Base-by-base conservation (phyloP, 2,113 vertebrate species). In the Nansenia antarctica region DNA sequence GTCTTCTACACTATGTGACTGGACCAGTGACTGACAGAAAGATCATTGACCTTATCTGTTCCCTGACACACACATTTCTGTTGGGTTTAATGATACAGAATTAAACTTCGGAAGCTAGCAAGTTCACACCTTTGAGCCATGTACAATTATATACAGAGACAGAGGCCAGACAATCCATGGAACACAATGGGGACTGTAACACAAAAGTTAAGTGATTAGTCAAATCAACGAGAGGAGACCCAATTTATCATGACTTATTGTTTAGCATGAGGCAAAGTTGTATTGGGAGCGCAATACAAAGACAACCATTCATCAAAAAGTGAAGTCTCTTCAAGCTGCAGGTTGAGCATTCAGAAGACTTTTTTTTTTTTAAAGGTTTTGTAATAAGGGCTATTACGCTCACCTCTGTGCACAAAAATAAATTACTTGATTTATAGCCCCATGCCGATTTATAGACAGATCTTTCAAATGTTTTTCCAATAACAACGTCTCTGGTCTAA, bases 301-400 rank as follows among this genome's bases (percentile, higher is more conserved):
- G 83, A 86, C 84, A 85, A 69, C 74, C 84, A 90, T 90, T 90
- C 79, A 89, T 90, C 85, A 89, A 66, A 76, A 65, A 47, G 14
- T 73, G 77, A 71, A 81, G 62, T 82, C 76, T 55, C 53, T 81
- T 82, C 8, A 72, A 80, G 62, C 63, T 70, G 69, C 66, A 65
- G 73, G 59, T 72, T 37, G 67, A 79, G 59, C 65, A 69, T 76
- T 83, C 73, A 82, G 73, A 9, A 29, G 72, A 55, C 69, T 54
- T n/a, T n/a, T n/a, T n/a, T n/a, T n/a, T n/a, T n/a, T n/a, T n/a
- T n/a, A n/a, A n/a, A n/a, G n/a, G 58, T 20, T 81, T 84, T 82
- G 72, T 76, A 75, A 82, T 85, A 82, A 81, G 76, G 66, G 39
- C 74, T 81, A 81, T 87, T 81, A 83, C 31, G 37, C 54, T 72